Evolutionary conservation across 2,888 invertebrate genomes (phyloP), one percentile per base, ranked within the genome.

Genomic region (Alentia gelatinosa): DNA sequence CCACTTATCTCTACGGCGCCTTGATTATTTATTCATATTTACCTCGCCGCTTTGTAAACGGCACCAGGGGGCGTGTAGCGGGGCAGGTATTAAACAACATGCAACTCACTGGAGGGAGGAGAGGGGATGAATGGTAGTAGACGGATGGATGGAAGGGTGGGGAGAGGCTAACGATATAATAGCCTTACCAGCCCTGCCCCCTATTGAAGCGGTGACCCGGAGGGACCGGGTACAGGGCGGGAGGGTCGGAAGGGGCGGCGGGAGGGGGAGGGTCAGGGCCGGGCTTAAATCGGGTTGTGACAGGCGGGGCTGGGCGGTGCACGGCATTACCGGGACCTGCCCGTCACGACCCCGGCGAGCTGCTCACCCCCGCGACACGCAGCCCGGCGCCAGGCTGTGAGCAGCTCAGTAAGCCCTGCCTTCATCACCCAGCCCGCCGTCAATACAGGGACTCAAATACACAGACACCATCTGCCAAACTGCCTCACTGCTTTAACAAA

Each of bases 21-120:
- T 89, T 63, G 23, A 89, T 89, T 63, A 89, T 89, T 89, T 89
- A 89, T 89, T 89, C 56, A 89, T 89, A 89, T 89, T 89, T 89
- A 63, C 86, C 42, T 47, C 47, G 30, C 33, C 50, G 42, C 30
- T 86, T 86, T 86, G 86, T 86, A 86, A 86, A 47, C 83, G 23
- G 40, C 83, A 1, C 1, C 83, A 39, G 37, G 5, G 26, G 86
- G 47, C 30, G 47, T 50, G 50, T 30, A n/a, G 47, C 39, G 86
- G 47, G 86, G 47, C 86, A 33, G 26, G 86, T 86, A 86, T 86
- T 86, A 86, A 86, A 86, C 86, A 86, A 86, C 86, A 86, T 47
- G 86, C 86, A 86, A 26, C 47, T 86, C 37, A 83, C 30, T 68
- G 68, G 68, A 30, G 26, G 68, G 30, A 30, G 26, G 79, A 4